Percentiles rank a stretch among this genome's conserved stretches.
Conservation (phyloP, 23 tunicate genomes). For the Halocynthia roretzi region DNA sequence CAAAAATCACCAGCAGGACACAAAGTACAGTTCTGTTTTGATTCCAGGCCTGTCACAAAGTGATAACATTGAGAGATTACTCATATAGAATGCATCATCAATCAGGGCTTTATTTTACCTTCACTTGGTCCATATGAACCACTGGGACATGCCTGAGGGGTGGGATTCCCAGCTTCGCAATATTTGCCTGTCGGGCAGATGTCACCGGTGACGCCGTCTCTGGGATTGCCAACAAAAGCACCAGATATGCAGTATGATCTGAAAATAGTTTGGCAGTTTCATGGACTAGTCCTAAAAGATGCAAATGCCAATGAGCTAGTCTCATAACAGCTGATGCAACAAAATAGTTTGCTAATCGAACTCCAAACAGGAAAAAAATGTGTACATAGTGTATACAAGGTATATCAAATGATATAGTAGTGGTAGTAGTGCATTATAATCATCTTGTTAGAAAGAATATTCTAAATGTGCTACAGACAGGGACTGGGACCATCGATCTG, state of each 20-base stretch:
- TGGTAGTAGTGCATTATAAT: no score
- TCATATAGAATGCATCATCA: not conserved
- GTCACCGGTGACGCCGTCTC: constrained; percentile 39
- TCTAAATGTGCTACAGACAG: no score
- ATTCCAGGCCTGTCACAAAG: constrained; percentile 30
- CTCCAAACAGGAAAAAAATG: no score
- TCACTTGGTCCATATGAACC: constrained; percentile 57
- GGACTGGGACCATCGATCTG: not conserved
- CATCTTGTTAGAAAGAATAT: no score
- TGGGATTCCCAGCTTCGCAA: constrained; percentile 38
- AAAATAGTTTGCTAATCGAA: no score
- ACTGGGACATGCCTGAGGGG: constrained; percentile 40
- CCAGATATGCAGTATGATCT: constrained; percentile 48
- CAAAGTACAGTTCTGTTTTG: constrained; percentile 39
- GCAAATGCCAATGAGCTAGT: no score
- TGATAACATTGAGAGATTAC: not conserved
- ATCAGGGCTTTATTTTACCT: constrained; percentile 28
- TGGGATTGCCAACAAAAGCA: constrained; percentile 38
- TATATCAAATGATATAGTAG: no score
- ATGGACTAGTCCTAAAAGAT: not conserved
- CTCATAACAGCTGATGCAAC: no score
- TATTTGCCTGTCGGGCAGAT: constrained; percentile 66
- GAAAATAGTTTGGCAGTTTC: not conserved
- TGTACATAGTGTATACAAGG: no score
- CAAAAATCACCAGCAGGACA: constrained; percentile 81